These are phyloP conservation scores for Manacus vitellinus DNA, from an alignment of 2,113 vertebrate species.

Conservation along the genomic window DNA sequence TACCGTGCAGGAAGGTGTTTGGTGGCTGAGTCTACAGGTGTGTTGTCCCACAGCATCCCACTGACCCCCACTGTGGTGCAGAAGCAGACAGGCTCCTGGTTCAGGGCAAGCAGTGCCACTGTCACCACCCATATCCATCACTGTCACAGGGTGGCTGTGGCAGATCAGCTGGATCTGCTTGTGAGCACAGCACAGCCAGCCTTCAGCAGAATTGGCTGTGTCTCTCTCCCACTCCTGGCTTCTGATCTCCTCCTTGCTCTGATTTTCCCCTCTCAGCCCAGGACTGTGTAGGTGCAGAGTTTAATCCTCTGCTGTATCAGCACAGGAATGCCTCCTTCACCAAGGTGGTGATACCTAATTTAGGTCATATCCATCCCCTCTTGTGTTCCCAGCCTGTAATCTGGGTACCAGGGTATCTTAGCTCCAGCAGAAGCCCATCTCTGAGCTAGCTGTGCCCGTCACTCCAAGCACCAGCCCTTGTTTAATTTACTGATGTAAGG, in stretches of 20 bases:
- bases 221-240: background rate
- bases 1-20: background rate
- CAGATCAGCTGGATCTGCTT: background rate
- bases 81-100: background rate
- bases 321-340: background rate
- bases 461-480: background rate
- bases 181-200: background rate
- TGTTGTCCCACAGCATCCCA: accelerated
- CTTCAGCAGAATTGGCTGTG: background rate
- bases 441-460: background rate
- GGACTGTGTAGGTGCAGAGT: background rate
- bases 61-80: accelerated
- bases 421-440: background rate
- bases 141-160: background rate
- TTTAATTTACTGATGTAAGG: background rate
- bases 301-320: background rate
- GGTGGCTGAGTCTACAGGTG: background rate
- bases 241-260: background rate
- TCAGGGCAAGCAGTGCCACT: background rate
- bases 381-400: background rate
- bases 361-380: background rate
- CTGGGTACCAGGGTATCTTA: too few relatives aligned
- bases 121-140: background rate
- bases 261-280: background rate
- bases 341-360: background rate